phyloP scores from a whole-genome alignment of 2,113 vertebrate genomes.

The Bucco capensis region DNA sequence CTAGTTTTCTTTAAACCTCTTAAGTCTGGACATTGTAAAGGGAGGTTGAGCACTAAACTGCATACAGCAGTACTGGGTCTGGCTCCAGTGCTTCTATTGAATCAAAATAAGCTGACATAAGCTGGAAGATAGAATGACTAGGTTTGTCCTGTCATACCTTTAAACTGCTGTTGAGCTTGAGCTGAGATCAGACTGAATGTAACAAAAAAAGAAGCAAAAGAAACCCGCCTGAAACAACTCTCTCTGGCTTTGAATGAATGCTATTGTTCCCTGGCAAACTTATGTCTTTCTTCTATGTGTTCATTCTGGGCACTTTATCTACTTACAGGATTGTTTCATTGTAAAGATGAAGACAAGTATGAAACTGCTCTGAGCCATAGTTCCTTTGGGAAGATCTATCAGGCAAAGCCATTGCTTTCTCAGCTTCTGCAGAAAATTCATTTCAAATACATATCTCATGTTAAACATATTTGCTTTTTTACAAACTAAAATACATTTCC shows the following conservation, averaged over 20 bases:
- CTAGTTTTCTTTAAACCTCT: background rate
- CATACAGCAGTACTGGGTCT: background rate
- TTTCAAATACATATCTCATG: background rate
- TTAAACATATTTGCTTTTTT: background rate
- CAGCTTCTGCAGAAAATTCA: background rate
- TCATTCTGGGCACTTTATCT: conserved; percentile 11
- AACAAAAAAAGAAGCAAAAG: conserved; percentile 1
- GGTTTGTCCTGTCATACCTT: background rate
- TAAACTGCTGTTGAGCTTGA: background rate
- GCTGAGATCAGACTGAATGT: background rate
- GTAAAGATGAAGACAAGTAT: background rate
- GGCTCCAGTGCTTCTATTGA: background rate
- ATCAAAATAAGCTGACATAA: conserved; percentile 24
- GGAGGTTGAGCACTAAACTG: background rate
- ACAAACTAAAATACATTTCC: background rate
- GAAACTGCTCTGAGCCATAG: background rate
- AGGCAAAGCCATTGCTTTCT: conserved; percentile 10
- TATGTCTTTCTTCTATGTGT: background rate
- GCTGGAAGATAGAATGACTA: background rate
- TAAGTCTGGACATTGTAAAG: background rate
- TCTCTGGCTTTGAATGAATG: background rate
- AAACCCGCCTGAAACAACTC: background rate
- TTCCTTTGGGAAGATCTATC: conserved; percentile 5
- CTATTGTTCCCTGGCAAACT: background rate
- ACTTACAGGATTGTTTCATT: background rate